These are phyloP conservation scores for Muraenolepis orangiensis DNA, from an alignment of 2,797 vertebrate genomes.

Conservation along the genomic window DNA sequence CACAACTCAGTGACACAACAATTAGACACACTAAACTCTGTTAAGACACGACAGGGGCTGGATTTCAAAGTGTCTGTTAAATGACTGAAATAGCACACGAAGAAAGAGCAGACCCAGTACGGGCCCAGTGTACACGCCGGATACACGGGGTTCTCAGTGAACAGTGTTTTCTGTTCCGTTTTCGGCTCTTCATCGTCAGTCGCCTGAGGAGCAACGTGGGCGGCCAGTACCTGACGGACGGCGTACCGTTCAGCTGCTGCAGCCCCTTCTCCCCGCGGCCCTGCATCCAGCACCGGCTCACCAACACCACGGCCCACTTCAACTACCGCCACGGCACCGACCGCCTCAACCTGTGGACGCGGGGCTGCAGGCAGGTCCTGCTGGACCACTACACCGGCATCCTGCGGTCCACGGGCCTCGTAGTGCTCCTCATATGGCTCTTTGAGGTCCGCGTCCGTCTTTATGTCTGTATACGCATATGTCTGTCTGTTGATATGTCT, in stretches of 20 bases:
- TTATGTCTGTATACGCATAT: constrained; percentile 13
- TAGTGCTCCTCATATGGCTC: constrained; percentile 81
- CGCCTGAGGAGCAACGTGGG: constrained; percentile 81
- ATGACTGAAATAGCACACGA: not conserved
- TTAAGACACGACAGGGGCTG: no score
- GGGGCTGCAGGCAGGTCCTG: constrained; percentile 80
- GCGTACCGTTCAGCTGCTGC: constrained; percentile 90
- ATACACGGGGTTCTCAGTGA: not conserved
- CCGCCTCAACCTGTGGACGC: constrained; percentile 82
- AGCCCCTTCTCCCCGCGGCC: constrained; percentile 81
- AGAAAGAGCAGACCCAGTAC: not conserved
- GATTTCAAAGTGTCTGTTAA: not conserved
- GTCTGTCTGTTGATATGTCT: constrained; percentile 3
- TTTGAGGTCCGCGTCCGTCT: constrained; percentile 77
- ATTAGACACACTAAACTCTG: no score
- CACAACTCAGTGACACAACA: no score
- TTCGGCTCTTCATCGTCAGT: constrained; percentile 60
- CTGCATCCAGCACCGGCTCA: constrained; percentile 84
- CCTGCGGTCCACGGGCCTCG: constrained; percentile 78
- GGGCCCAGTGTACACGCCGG: no score
- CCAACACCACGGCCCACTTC: constrained; percentile 77
- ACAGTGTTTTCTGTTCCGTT: not conserved
- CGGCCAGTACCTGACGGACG: constrained; percentile 79
- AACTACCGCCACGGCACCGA: constrained; percentile 73
- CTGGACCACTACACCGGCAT: constrained; percentile 81